Base-by-base conservation (phyloP, 2,888 invertebrate genomes). In the Chorisops tibialis region DNA sequence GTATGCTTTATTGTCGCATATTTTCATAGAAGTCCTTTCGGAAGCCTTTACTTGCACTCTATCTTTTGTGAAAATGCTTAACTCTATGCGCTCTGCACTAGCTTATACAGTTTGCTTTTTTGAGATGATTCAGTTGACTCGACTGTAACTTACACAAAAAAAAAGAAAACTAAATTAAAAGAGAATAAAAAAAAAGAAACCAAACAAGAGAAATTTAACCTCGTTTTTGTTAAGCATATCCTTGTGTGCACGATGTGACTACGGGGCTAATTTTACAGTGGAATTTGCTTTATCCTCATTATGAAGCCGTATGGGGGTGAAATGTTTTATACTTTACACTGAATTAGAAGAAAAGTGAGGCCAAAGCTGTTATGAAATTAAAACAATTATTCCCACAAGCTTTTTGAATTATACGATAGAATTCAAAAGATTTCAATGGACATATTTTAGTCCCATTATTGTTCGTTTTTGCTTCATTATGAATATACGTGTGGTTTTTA, bases 1-100 rank as follows among this genome's bases (percentile, higher is more conserved):
- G 45, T 45, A 56, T 56, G 30, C 45, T 54, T 54, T 54, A 54
- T 41, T n/a, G 43, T 54, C 43, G 41, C 54, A 41, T 54, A 41
- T 43, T 54, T 18, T 41, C 39, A 2, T 18, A 12, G 19, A 7
- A 50, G 50, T 50, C 50, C 50, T 50, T 50, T 50, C 37, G 50
- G 18, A 19, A 50, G 50, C 50, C 5, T 37, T 50, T 37, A 50
- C 50, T 37, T 37, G 50, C 37, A 50, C 16, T 16, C 50, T 18
- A 50, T 50, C 50, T 50, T 37, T 37, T 50, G 12, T 50, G 50
- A 50, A 50, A 50, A 37, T 50, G 50, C 50, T 50, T 50, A 50
- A 50, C 50, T 50, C 2, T 24, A 37, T 50, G 3, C 16, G 24
- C 16, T 12, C 18, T 50, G 50, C 50, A 37, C 50, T 37, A 18